Conservation (phyloP, 2,797 vertebrate genomes). For the Pelodytes ibericus region DNA sequence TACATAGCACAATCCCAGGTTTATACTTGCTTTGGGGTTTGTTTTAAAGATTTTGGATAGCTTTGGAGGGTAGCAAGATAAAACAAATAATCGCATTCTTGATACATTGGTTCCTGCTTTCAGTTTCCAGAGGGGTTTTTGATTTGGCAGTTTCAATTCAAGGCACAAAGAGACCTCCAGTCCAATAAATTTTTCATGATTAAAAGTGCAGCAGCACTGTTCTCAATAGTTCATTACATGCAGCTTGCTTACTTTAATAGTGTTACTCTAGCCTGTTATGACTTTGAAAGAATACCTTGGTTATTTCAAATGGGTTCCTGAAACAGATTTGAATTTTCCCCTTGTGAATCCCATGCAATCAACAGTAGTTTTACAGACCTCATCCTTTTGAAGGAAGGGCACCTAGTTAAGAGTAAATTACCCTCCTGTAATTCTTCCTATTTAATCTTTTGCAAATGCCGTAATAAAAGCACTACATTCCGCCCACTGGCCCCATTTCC, state of each 20-base stretch:
- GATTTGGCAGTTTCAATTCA: slow-evolving; percentile 53
- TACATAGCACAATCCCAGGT: slow-evolving; percentile 39
- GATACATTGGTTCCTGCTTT: slow-evolving; percentile 48
- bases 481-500: slow-evolving; percentile 59
- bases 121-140: slow-evolving; percentile 59
- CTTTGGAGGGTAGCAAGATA: slow-evolving; percentile 44
- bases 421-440: slow-evolving; percentile 62
- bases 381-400: slow-evolving; percentile 60
- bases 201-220: slow-evolving; percentile 58
- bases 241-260: slow-evolving; percentile 60
- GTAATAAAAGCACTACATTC: slow-evolving; percentile 61
- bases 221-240: slow-evolving; percentile 57
- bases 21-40: slow-evolving; percentile 47
- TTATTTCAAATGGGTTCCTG: slow-evolving; percentile 57
- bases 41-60: slow-evolving; percentile 49
- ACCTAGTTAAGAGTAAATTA: slow-evolving; percentile 65
- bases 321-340: slow-evolving; percentile 50
- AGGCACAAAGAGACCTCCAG: slow-evolving; percentile 53
- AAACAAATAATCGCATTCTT: slow-evolving; percentile 51
- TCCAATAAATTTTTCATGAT: slow-evolving; percentile 58
- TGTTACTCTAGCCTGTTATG: slow-evolving; percentile 56
- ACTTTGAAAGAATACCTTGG: slow-evolving; percentile 49
- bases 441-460: slow-evolving; percentile 63
- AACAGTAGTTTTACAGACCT: slow-evolving; percentile 59
- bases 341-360: slow-evolving; percentile 52